phyloP scores from a whole-genome alignment of 2,797 vertebrate genomes.

The Galago senegalensis region DNA sequence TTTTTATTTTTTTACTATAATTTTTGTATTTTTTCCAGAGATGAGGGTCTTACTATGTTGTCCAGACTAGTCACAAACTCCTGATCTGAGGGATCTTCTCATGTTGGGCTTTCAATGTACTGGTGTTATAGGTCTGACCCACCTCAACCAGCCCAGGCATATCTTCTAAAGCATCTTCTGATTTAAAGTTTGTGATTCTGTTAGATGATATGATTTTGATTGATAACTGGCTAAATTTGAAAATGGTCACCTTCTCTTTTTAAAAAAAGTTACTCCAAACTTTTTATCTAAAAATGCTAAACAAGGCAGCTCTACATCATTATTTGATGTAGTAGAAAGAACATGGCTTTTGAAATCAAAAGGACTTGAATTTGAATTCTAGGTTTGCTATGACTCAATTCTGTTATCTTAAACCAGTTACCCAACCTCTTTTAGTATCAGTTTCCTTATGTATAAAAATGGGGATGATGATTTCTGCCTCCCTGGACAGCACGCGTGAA shows the following conservation, averaged over 20 bases:
- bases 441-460: conserved; percentile 5
- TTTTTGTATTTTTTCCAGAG: neutral
- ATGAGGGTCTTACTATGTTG: neutral
- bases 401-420: conserved; percentile 7
- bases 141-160: neutral
- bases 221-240: conserved; percentile 42
- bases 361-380: conserved; percentile 5
- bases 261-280: conserved; percentile 18
- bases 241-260: conserved; percentile 28
- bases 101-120: neutral
- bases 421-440: neutral
- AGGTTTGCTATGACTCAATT: neutral
- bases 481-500: neutral
- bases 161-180: neutral
- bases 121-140: neutral
- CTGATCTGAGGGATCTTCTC: neutral
- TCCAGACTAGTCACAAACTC: neutral
- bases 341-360: conserved; percentile 41
- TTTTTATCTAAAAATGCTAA: conserved; percentile 24
- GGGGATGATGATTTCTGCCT: neutral
- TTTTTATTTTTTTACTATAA: neutral
- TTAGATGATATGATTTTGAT: conserved; percentile 45
- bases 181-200: conserved; percentile 4
- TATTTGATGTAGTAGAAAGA: conserved; percentile 30
- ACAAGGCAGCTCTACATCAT: neutral